Base-by-base conservation (phyloP, 2,888 invertebrate genomes). In the Mythimna vitellina region DNA sequence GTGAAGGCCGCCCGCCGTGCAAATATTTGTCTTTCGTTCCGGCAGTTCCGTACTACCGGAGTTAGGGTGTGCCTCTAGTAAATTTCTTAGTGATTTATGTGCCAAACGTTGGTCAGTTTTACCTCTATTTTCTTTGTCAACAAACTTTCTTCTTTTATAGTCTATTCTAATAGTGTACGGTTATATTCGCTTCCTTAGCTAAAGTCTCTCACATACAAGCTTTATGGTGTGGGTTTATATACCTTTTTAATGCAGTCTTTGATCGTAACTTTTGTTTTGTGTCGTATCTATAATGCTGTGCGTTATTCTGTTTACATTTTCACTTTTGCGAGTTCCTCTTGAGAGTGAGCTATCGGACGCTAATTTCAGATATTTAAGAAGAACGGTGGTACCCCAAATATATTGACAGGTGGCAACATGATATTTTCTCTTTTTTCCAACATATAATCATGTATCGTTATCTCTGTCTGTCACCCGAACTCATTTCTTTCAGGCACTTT, bases 21-120 rank as follows among this genome's bases (percentile, higher is more conserved):
- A 71, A 78, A 78, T 82, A 71, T 81, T 78, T 70, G 63, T 70
- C 56, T 25, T 54, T 32, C 12, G n/a, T 49, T 56, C 49, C 7
- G 46, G 14, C 14, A n/a, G 12, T 38, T 38, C 38, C 60, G 3
- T 58, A 38, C 38, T 42, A 14, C 60, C 10, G n/a, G 25, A 65
- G 35, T 56, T 38, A 66, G 64, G 77, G 82, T 58, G 78, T 66
- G 78, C 49, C 72, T n/a, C 20, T 12, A 57, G 25, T 64, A 29
- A 60, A 66, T 17, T 58, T 58, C 25, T 25, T 49, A 62, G 61
- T 66, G 78, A 66, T 66, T 70, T 81, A 78, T 71, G 54, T 35
- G 20, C 12, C 32, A 63, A 58, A 46, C 54, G 54, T 38, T 58
- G 49, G 60, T 58, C 56, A 65, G 20, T 25, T 69, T 65, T 62